Base-by-base conservation (phyloP, 2,113 vertebrate species). In the Callorhinus ursinus region DNA sequence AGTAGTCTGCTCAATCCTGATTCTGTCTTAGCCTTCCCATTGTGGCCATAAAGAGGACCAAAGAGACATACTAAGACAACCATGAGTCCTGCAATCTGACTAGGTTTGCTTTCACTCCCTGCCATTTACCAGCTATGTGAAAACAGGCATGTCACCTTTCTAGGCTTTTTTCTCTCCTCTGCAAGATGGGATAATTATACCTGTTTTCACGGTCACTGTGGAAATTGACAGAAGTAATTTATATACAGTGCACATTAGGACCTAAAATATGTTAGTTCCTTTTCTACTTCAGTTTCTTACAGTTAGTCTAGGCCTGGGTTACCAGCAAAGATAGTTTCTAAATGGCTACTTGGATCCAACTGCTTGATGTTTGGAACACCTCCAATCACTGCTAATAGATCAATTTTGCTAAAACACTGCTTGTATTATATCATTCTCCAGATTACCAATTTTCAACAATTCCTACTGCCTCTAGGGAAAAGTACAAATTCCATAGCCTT, bases 321-420 rank as follows among this genome's bases (percentile, higher is more conserved):
- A 90, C 33, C 28, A 80, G 49, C 22, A 67, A 93, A 90, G 19
- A 59, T 46, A 31, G 90, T 95, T 95, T 86, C 49, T 42, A 71
- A 90, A 39, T 57, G 87, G 26, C 80, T 80, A 87, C 22, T 22
- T 76, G 57, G 67, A 26, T 86, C 49, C 53, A 79, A 83, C 39
- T n/a, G 42, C 31, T 36, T 83, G 33, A 87, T n/a, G n/a, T 63
- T 39, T 19, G 1, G 42, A 74, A 80, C 7, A 36, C 10, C 19
- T 46, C 18, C 19, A 74, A 55, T 63, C 4, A 74, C 22, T 88
- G 82, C 59, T 88, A 79, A 74, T 22, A 53, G 53, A 14, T 83
- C 89, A 72, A 67, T 80, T 94, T 94, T 90, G 83, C 90, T 67
- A 65, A 84, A 88, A 76, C 11, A 42, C 24, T 61, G 15, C 28